Evolutionary conservation across 2,888 invertebrate genomes (phyloP).

Genomic region (Chymomyza amoena): DNA sequence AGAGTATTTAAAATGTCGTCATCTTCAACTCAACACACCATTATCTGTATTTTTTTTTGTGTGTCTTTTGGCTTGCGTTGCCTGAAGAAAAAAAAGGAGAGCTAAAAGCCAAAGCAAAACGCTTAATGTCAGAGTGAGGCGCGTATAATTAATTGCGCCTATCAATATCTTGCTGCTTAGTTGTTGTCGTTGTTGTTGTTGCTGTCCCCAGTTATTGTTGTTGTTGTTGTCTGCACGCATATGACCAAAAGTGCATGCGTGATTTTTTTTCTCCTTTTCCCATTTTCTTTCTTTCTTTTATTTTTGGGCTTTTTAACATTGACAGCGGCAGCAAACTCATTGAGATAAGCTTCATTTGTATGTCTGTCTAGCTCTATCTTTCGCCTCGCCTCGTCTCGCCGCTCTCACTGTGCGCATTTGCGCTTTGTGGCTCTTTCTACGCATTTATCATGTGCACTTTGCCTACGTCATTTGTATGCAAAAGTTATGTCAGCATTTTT

Average conservation of each 20-base stretch:
- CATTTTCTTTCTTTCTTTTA: constrained; percentile 18
- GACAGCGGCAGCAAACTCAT: constrained; percentile 55
- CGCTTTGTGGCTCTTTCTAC: constrained; percentile 46
- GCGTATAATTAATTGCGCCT: constrained; percentile 74
- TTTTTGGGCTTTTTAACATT: constrained; percentile 34
- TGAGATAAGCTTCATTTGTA: constrained; percentile 60
- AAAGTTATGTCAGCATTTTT: constrained; percentile 67
- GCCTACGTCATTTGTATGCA: constrained; percentile 67
- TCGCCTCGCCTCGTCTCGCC: constrained; percentile 38
- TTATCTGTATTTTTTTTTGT: background rate
- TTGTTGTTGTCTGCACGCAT: constrained; percentile 48
- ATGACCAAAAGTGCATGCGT: constrained; percentile 26
- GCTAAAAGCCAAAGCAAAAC: constrained; percentile 60
- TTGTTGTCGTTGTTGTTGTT: constrained; percentile 20
- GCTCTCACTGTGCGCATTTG: background rate
- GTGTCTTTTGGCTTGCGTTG: background rate
- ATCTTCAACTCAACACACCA: background rate
- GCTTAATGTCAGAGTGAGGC: constrained; percentile 70
- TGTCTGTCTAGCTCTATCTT: background rate
- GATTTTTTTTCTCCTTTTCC: background rate
- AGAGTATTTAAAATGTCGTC: background rate
- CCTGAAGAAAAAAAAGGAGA: constrained; percentile 8
- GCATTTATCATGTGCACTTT: constrained; percentile 56
- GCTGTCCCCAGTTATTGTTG: constrained; percentile 12
- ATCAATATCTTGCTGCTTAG: constrained; percentile 61